Conservation (phyloP, 2,113 vertebrate genomes). For the Periophthalmus modestus region DNA sequence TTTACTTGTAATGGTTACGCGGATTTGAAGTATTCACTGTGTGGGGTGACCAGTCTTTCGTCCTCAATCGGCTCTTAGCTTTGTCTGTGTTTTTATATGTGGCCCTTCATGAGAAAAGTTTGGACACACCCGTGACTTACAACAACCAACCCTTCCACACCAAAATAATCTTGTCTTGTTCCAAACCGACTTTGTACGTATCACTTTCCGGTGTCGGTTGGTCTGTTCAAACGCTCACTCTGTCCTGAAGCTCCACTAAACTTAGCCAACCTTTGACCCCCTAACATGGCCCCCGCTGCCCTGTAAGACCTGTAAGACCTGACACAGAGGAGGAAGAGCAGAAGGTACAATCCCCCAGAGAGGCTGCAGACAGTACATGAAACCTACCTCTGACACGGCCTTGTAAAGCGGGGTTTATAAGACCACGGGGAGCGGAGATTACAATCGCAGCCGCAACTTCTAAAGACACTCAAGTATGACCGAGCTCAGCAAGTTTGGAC, state of each 20-base stretch:
- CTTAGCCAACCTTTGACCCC: slow-evolving; percentile 1
- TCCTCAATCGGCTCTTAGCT: too few species aligned
- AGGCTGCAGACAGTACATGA: slow-evolving; percentile 2
- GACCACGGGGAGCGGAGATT: not conserved
- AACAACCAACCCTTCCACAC: not conserved
- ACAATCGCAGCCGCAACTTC: not conserved
- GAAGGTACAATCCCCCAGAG: not conserved
- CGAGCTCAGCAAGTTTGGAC: not conserved
- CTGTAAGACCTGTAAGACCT: not conserved
- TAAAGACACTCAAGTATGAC: not conserved
- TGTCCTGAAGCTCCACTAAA: not conserved
- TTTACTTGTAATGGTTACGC: too few species aligned
- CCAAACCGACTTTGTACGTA: not conserved
- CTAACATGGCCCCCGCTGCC: not conserved
- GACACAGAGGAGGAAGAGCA: slow-evolving; percentile 3
- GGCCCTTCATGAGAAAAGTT: too few species aligned
- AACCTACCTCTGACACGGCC: slow-evolving; percentile 2
- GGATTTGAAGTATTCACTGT: too few species aligned
- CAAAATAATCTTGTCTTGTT: not conserved
- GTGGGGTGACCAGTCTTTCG: too few species aligned
- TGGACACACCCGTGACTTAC: too few species aligned
- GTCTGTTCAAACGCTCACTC: not conserved
- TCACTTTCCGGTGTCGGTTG: not conserved
- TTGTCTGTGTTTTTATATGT: too few species aligned
- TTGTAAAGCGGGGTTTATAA: not conserved